Evolutionary conservation across 2,888 invertebrate species (phyloP), one percentile per base, ranked within the genome.

Genomic region (Ptilodon capucinus): DNA sequence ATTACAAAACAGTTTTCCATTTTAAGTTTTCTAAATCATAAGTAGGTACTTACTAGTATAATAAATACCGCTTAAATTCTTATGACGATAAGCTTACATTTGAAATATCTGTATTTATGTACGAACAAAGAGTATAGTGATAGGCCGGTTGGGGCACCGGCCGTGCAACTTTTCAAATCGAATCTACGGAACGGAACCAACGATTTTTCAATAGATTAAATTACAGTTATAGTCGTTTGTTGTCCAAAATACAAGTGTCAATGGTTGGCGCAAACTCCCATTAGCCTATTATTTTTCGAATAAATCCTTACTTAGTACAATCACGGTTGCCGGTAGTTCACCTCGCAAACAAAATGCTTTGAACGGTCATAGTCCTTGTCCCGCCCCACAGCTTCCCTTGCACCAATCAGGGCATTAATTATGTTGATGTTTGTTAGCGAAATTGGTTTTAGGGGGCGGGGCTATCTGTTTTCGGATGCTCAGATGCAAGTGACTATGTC

Each of bases 191-290:
- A 49, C 42, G 49, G 42, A 46, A 64, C 50, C 50, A 48, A 41
- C 46, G 61, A 60, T 60, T 61, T 58, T 53, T 53, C 55, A 49
- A 57, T 51, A 60, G 57, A 63, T 67, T 59, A 60, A 67, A 68
- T 56, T 68, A 74, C 82, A 74, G 81, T 81, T 81, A 81, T 60
- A 46, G 60, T 68, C 57, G 64, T 74, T 69, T 66, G 65, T 70
- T 66, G 64, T 64, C 35, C 18, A 42, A n/a, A 42, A 13, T 6
- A 13, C 13, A 5, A 40, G 14, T 17, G 25, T 43, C 57, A 43
- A 45, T 53, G 43, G 47, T 32, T 38, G 13, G 30, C 48, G 3
- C 53, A 49, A 44, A 23, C 36, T 45, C 34, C 47, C 25, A 61
- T 48, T 53, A 46, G 38, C 53, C 47, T 53, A 42, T 6, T 14